These are phyloP conservation scores for Gymnothorax javanicus DNA, from an alignment of 2,797 vertebrate genomes.

Conservation along the genomic window DNA sequence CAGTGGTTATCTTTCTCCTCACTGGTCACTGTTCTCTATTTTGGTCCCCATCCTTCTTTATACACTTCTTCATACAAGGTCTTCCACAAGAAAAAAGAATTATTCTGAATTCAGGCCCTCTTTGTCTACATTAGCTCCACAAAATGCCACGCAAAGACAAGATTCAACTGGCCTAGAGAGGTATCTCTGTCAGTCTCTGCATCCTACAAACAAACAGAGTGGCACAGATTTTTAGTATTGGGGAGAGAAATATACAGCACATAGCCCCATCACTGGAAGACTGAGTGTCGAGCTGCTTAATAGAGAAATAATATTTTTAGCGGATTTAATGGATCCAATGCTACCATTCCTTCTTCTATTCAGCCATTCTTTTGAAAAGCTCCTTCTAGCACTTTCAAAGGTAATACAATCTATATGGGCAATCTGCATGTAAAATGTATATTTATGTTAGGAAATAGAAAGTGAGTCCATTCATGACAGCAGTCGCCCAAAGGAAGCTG, in stretches of 20 bases:
- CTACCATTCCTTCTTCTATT: constrained; percentile 1
- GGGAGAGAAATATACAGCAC: neutral
- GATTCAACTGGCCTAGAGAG: constrained; percentile 8
- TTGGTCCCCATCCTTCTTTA: neutral
- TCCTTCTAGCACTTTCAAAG: constrained; percentile 15
- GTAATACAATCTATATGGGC: neutral
- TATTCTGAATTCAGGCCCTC: constrained; percentile 24
- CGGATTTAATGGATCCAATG: neutral
- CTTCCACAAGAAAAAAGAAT: neutral
- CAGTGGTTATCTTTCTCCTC: neutral
- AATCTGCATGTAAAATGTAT: constrained; percentile 16
- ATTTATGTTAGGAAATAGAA: constrained; percentile 8
- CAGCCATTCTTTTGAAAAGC: neutral
- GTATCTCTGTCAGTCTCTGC: neutral
- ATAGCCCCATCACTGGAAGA: neutral
- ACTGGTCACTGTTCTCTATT: neutral
- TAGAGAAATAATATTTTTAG: neutral
- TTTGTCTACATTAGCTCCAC: constrained; percentile 21
- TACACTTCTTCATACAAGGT: neutral
- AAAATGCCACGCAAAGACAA: neutral
- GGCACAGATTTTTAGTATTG: neutral
- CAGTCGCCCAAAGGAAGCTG: constrained; percentile 18
- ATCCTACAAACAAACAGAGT: neutral
- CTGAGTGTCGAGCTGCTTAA: neutral
- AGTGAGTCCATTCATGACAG: neutral